These are phyloP conservation scores for Tinea semifulvella DNA, from an alignment of 2,888 invertebrate species.

Conservation along the genomic window DNA sequence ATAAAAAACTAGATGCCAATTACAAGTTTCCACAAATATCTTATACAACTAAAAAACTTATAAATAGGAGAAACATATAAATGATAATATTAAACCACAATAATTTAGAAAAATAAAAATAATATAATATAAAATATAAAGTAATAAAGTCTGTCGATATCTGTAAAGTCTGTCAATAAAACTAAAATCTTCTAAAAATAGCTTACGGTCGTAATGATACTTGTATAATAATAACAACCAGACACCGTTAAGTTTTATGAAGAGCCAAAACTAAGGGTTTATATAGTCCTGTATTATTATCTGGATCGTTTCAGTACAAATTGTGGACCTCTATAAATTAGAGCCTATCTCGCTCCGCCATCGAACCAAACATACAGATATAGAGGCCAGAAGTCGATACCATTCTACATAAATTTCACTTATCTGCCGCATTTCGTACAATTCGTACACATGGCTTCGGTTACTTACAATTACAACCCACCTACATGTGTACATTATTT, in stretches of 20 bases:
- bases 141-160: too few relatives aligned
- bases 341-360: conserved; percentile 36
- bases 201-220: too few relatives aligned
- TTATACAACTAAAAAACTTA: too few relatives aligned
- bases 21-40: too few relatives aligned
- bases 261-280: background rate
- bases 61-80: too few relatives aligned
- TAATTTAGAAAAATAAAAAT: too few relatives aligned
- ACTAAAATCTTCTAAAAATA: too few relatives aligned
- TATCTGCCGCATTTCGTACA: conserved; percentile 48
- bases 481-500: conserved; percentile 4
- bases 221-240: conserved; percentile 6
- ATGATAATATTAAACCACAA: too few relatives aligned
- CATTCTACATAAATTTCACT: conserved; percentile 56
- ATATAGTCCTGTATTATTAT: conserved; percentile 25
- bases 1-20: too few relatives aligned
- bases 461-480: conserved; percentile 1
- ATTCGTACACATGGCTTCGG: conserved; percentile 32
- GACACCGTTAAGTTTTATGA: conserved; percentile 5
- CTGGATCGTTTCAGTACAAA: conserved; percentile 34
- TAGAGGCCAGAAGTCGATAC: conserved; percentile 50
- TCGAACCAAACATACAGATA: conserved; percentile 51
- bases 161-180: too few relatives aligned
- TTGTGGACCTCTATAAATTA: conserved; percentile 43
- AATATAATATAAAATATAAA: too few relatives aligned